Evolutionary conservation across 2,797 vertebrate genomes (phyloP).

Genomic region (Chelidonichthys spinosus): DNA sequence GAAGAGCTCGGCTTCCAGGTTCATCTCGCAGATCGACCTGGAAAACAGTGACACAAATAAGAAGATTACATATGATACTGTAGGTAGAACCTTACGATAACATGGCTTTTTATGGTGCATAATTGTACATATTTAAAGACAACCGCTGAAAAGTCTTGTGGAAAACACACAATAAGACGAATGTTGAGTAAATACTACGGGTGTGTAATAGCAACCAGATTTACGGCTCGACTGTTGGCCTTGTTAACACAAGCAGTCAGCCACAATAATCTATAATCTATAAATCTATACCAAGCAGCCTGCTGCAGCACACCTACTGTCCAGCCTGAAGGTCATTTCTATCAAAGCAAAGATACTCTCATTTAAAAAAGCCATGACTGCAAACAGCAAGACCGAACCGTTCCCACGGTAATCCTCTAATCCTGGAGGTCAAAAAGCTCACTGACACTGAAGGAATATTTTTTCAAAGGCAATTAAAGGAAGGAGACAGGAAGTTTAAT

Average conservation of each 20-base stretch:
- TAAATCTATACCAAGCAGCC: neutral
- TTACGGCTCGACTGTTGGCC: conserved; percentile 8
- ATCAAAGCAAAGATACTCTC: conserved; percentile 31
- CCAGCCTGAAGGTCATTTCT: conserved; percentile 28
- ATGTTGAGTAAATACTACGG: neutral
- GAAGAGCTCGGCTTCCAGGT: conserved; percentile 96
- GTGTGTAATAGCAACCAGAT: neutral
- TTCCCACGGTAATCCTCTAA: conserved; percentile 1
- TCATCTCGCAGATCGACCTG: conserved; percentile 96
- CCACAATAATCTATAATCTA: neutral
- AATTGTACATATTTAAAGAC: neutral
- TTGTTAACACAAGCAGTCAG: conserved; percentile 28
- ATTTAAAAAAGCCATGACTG: conserved; percentile 25
- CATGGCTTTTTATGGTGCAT: neutral
- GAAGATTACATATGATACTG: neutral
- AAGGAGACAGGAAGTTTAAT: neutral
- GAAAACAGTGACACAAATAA: conserved; percentile 3
- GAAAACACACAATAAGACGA: conserved; percentile 3
- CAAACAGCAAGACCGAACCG: conserved; percentile 30
- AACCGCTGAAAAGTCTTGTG: neutral
- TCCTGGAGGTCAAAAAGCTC: conserved; percentile 5
- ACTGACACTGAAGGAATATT: neutral
- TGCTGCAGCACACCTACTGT: conserved; percentile 1
- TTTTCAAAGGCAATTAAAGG: neutral
- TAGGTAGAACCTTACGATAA: neutral